Evolutionary conservation across 1,140 invertebrate species (phyloP), one percentile per base, ranked within the genome.

Genomic region (Heterodera carotae): DNA sequence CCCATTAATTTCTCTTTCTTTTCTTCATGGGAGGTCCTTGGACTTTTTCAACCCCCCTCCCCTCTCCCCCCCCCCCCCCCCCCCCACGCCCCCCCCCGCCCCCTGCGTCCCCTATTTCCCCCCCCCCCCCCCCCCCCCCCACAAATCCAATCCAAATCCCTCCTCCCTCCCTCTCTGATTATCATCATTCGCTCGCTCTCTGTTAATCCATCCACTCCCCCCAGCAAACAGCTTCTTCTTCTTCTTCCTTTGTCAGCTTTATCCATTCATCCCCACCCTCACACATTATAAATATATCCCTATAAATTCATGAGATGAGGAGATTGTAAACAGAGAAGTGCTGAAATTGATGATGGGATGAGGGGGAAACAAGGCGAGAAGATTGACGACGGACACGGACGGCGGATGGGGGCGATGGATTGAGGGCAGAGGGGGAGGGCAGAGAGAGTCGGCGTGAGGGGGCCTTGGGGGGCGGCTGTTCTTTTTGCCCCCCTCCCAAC

Each of bases 321-420:
- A 8, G 39, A 43, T 43, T 10, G 48, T 53, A 53, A 53, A 53
- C 48, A 53, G 15, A 53, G 18, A 53, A 53, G 48, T 53, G 48
- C 48, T 53, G 48, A 53, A 53, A 53, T 53, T 53, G 48, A 53
- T 53, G 48, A 53, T 53, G 48, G 48, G 48, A 53, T 53, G 48
- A 18, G 48, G 48, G 18, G 48, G 48, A 53, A 43, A 53, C 48
- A 53, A 53, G 48, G 62, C 62, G 62, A 66, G 62, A 66, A 66
- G 33, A 66, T 66, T 66, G 62, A 66, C 62, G 33, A 66, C 62
- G 62, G 39, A 43, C 62, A 66, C 48, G 62, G 39, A 43, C n/a
- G n/a, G n/a, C n/a, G n/a, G n/a, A n/a, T n/a, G n/a, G n/a, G n/a
- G n/a, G n/a, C n/a, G n/a, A n/a, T n/a, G n/a, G n/a, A n/a, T n/a